Percentiles rank a stretch among this genome's conserved stretches.
phyloP scores from a whole-genome alignment of 2,888 invertebrate genomes.

The Fragum whitleyi region DNA sequence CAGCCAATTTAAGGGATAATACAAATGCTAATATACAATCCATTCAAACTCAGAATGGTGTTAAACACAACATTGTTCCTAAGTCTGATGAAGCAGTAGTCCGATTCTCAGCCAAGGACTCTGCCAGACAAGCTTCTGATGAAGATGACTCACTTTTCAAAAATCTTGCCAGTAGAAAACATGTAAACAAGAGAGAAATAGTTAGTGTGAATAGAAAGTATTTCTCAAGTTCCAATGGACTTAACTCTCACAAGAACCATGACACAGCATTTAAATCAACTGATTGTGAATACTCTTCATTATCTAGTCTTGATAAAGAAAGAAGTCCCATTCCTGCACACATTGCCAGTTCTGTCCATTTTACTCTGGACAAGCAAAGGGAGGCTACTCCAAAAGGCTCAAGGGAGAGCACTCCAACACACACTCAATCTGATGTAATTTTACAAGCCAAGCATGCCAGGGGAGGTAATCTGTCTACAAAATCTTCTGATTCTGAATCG shows the following conservation, averaged over 20 bases:
- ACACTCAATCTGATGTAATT: slow-evolving; percentile 55
- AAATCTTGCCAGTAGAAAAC: slow-evolving; percentile 25
- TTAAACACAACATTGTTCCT: not conserved
- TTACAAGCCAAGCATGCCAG: slow-evolving; percentile 44
- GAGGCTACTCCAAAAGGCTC: slow-evolving; percentile 61
- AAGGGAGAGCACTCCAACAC: slow-evolving; percentile 65
- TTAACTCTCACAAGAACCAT: not conserved
- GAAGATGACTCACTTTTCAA: slow-evolving; percentile 4
- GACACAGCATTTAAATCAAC: not conserved
- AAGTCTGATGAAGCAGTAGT: not conserved
- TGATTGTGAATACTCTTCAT: not conserved
- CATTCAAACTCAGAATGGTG: not conserved
- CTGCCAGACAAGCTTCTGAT: not conserved
- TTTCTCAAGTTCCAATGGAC: not conserved
- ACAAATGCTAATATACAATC: not conserved
- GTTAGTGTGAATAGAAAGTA: not conserved
- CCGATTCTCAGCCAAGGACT: not conserved
- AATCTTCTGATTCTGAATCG: slow-evolving; percentile 63
- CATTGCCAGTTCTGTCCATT: slow-evolving; percentile 49
- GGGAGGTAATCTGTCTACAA: slow-evolving; percentile 16
- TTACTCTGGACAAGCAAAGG: slow-evolving; percentile 56
- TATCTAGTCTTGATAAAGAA: slow-evolving; percentile 16
- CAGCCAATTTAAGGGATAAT: not conserved
- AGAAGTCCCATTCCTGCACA: slow-evolving; percentile 26
- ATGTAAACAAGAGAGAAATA: not conserved